Evolutionary conservation across 2,113 vertebrate genomes (phyloP).

Genomic region (Tympanuchus pallidicinctus): DNA sequence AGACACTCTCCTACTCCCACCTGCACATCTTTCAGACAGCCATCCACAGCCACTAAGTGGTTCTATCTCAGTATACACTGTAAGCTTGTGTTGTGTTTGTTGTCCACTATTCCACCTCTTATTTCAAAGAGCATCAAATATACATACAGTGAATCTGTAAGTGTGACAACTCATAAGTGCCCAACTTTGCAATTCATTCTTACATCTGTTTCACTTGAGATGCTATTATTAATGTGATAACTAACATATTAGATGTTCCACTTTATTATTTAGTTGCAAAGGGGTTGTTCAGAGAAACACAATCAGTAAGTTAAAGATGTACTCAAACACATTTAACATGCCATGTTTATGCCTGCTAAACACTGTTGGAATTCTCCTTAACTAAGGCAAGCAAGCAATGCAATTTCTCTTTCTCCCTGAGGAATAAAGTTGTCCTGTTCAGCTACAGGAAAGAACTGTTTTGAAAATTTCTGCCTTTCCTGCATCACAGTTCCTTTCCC

Average conservation of each 20-base stretch:
- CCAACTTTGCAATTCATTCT: not conserved
- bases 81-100: not conserved
- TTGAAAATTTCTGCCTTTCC: not conserved
- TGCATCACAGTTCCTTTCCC: not conserved
- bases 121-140: not conserved
- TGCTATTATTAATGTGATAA: not conserved
- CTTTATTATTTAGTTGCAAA: not conserved
- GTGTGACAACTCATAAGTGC: not conserved
- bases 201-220: not conserved
- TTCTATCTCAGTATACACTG: not conserved
- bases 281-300: not conserved
- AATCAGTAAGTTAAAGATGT: not conserved
- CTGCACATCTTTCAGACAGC: not conserved
- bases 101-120: not conserved
- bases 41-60: not conserved
- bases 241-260: not conserved
- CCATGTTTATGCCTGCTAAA: not conserved
- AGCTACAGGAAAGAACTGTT: not conserved
- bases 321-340: not conserved
- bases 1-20: not conserved
- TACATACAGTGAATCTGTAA: not conserved
- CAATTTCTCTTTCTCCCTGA: not conserved
- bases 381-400: not conserved
- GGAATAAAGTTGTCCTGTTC: not conserved
- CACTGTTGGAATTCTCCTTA: not conserved